These are phyloP conservation scores for Orussus abietinus DNA, from an alignment of 1,140 invertebrate species.

Conservation along the genomic window DNA sequence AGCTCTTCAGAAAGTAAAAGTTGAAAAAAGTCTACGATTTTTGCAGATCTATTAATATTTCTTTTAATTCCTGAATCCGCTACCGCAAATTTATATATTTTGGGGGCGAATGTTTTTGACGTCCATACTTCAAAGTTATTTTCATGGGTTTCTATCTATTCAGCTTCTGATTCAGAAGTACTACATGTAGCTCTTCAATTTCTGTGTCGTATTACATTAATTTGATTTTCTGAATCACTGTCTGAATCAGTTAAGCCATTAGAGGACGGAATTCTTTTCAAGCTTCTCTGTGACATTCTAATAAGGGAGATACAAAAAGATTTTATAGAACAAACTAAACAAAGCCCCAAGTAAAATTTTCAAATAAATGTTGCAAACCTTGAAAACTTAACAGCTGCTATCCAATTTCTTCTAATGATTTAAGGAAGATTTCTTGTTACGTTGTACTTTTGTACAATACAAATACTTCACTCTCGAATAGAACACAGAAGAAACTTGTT, in stretches of 20 bases:
- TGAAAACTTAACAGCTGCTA: constrained; percentile 9
- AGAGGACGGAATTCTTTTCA: constrained; percentile 4
- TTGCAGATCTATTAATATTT: too few relatives aligned
- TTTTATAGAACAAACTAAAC: constrained; percentile 13
- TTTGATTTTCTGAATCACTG: constrained; percentile 8
- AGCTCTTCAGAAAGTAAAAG: constrained; percentile 9
- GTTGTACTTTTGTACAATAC: not conserved
- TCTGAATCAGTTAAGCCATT: constrained; percentile 7
- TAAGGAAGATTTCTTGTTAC: constrained; percentile 15
- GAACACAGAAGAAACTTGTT: too few relatives aligned
- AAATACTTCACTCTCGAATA: constrained; percentile 11
- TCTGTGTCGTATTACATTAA: constrained; percentile 7
- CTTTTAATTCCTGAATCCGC: too few relatives aligned
- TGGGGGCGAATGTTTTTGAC: too few relatives aligned
- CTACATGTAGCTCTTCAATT: constrained; percentile 12
- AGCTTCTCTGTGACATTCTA: constrained; percentile 8
- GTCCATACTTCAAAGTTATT: constrained; percentile 8
- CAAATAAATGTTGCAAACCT: constrained; percentile 13
- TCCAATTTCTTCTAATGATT: constrained; percentile 15
- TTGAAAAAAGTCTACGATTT: constrained; percentile 11
- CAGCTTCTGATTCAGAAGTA: constrained; percentile 12
- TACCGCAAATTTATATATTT: too few relatives aligned
- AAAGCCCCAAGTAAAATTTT: constrained; percentile 14
- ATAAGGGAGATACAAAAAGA: constrained; percentile 14
- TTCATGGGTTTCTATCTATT: constrained; percentile 5